Conservation (phyloP, 2,888 invertebrate species). For the Aromia moschata region DNA sequence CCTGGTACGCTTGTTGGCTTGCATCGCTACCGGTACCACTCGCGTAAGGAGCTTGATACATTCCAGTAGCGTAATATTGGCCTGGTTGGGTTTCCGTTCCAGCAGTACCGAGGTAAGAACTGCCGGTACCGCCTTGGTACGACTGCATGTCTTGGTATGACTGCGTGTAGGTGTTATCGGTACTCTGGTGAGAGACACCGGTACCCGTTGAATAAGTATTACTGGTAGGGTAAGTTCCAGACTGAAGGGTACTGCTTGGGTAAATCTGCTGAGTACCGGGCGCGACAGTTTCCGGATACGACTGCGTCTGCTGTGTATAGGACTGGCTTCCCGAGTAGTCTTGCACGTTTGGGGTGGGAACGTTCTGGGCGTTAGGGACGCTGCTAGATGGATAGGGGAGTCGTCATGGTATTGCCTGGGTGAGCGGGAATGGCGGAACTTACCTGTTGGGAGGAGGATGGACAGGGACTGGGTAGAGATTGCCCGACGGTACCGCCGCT, state of each 20-base stretch:
- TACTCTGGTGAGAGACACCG: not conserved
- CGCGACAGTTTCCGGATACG: not conserved
- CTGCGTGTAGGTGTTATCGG: not conserved
- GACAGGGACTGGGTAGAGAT: too few relatives aligned
- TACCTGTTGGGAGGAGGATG: too few relatives aligned
- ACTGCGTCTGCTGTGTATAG: not conserved
- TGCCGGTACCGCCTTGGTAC: not conserved
- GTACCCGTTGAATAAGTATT: not conserved
- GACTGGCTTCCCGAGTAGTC: not conserved
- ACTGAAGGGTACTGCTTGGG: not conserved
- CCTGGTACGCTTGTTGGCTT: conserved; percentile 7
- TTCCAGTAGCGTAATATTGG: not conserved
- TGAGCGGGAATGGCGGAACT: too few relatives aligned
- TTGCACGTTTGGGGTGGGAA: not conserved
- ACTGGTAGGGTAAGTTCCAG: conserved; percentile 1
- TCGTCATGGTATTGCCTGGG: too few relatives aligned
- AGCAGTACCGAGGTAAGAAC: not conserved
- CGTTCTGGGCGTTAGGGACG: not conserved
- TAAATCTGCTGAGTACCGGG: not conserved
- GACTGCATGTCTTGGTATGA: not conserved
- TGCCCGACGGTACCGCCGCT: too few relatives aligned
- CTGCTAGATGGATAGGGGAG: too few relatives aligned
- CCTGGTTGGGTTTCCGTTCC: not conserved
- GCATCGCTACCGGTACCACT: not conserved
- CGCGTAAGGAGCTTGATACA: too few relatives aligned